Base-by-base conservation (phyloP, 2,113 vertebrate genomes). In the Arvicanthis niloticus region DNA sequence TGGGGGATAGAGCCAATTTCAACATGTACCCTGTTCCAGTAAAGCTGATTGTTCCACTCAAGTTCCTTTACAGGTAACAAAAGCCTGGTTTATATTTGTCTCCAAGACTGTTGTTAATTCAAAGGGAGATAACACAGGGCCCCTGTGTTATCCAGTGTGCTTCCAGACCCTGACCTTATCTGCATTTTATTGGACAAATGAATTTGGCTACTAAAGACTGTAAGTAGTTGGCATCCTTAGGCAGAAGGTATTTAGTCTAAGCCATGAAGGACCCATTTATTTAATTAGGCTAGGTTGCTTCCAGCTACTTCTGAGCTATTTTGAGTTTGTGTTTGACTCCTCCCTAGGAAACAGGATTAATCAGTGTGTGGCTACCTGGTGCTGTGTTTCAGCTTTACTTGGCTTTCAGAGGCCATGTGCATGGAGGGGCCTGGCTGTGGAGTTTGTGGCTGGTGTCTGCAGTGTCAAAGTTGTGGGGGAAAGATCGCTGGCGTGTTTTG, bases 401-500 rank as follows among this genome's bases (percentile, higher is more conserved):
- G 17, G 58, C 17, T 51, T 94, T 67, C 48, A 48, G 37, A 85
- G 58, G 22, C 26, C 6, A 4, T 9, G 1, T 42, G 5, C 1
- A 10, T 0, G 21, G 62, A 53, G 24, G 37, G 29, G 34, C 13
- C 3, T 4, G n/a, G 0, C 11, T 24, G 8, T 8, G 3, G 80
- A 48, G 85, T 53, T 89, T 48, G 21, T 1, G 76, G 85, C 29
- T 80, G 68, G 13, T 65, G 26, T 60, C 40, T 22, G 29, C 22
- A 34, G 24, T 37, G 90, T 95, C 91, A 94, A 91, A 73, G 51
- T 68, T 60, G 85, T 42, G 45, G 37, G 87, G 24, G 45, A 56
- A 80, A 45, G 22, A 0, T 48, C n/a, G 12, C 51, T 4, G 7
- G 42, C 45, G 24, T 53, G 84, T 95, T 95, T 82, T 88, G 86